Conservation (phyloP, 2,888 invertebrate species). For the Aricia artaxerxes region DNA sequence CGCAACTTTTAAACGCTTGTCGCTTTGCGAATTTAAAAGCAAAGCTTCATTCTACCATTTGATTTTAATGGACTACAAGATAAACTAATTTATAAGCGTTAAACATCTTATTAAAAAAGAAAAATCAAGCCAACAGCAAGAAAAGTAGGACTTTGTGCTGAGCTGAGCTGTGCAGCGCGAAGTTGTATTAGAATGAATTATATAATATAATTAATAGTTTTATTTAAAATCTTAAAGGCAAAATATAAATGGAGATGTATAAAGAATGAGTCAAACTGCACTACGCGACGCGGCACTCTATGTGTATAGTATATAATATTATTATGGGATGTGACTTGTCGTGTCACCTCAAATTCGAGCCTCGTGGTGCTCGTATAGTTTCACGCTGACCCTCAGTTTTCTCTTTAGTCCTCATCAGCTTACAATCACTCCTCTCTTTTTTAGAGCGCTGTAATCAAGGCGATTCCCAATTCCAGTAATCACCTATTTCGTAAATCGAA, state of each 20-base stretch:
- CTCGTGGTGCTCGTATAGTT: background rate
- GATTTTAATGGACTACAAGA: background rate
- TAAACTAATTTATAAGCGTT: background rate
- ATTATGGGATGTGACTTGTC: too few species aligned
- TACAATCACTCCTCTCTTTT: background rate
- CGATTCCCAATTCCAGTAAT: background rate
- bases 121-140: background rate
- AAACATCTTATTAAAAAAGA: background rate
- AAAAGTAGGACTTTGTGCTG: too few species aligned
- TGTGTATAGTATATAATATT: too few species aligned
- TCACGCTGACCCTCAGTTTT: background rate
- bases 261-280: too few species aligned
- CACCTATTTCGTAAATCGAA: slow-evolving; percentile 9
- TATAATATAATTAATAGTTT: too few species aligned
- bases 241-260: too few species aligned
- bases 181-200: too few species aligned
- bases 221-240: too few species aligned
- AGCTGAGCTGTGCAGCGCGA: too few species aligned
- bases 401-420: background rate
- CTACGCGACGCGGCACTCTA: too few species aligned
- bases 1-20: background rate
- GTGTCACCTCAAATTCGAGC: too few species aligned
- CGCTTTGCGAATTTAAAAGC: background rate
- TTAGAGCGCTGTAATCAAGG: background rate
- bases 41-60: background rate